phyloP scores from a whole-genome alignment of 2,888 invertebrate species.

The Eupeodes luniger region DNA sequence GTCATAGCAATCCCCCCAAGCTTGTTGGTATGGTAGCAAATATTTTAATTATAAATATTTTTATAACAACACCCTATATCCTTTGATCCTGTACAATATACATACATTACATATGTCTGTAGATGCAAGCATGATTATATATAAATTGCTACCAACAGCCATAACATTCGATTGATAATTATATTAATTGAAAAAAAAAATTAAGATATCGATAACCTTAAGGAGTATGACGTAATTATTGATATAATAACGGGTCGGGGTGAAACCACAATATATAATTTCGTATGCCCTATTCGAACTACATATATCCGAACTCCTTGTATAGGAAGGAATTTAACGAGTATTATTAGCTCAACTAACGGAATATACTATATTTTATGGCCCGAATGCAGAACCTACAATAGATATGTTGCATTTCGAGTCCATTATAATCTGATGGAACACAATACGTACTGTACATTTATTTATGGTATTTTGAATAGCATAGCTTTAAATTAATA shows the following conservation, averaged over 20 bases:
- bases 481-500: too few relatives aligned
- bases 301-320: too few relatives aligned
- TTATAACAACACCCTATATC: neutral
- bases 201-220: neutral
- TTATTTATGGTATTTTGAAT: too few relatives aligned
- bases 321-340: too few relatives aligned
- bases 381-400: too few relatives aligned
- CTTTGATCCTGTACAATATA: neutral
- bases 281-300: too few relatives aligned
- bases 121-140: neutral
- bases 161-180: constrained; percentile 15
- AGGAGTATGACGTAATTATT: constrained; percentile 10
- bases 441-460: too few relatives aligned
- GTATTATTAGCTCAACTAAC: too few relatives aligned
- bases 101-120: neutral
- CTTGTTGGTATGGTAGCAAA: neutral
- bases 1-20: neutral
- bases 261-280: neutral
- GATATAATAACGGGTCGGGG: neutral
- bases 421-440: too few relatives aligned
- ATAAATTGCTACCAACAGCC: neutral
- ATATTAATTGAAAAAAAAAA: constrained; percentile 10
- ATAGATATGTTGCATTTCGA: too few relatives aligned
- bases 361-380: too few relatives aligned
- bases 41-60: constrained; percentile 22